These are phyloP conservation scores for Cottus gobio DNA, from an alignment of 2,113 vertebrate species.

Conservation along the genomic window DNA sequence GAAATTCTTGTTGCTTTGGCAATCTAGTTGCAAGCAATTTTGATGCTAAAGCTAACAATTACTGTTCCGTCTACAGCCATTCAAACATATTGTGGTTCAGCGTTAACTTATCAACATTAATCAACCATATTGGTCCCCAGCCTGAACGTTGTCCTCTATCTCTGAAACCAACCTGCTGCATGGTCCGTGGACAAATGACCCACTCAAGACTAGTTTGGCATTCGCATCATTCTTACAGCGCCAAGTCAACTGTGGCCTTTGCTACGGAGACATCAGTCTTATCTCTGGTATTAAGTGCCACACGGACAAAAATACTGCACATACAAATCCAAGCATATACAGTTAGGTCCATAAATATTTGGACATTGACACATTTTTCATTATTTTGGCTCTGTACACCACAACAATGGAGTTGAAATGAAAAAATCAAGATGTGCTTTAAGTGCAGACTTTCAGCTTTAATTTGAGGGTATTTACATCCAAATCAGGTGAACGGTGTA, in stretches of 20 bases:
- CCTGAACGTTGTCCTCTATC: neutral
- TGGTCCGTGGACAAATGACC: neutral
- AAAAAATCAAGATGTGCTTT: no score
- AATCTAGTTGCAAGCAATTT: neutral
- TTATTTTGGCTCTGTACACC: no score
- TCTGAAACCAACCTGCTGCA: neutral
- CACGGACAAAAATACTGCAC: neutral
- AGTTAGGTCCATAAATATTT: no score
- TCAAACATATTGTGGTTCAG: neutral
- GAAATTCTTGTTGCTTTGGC: neutral
- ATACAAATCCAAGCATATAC: neutral
- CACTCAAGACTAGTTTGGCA: constrained; percentile 15
- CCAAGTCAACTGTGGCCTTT: constrained; percentile 6
- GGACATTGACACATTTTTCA: no score
- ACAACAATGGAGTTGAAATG: no score
- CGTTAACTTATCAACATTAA: neutral
- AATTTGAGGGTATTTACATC: no score
- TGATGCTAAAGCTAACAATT: neutral
- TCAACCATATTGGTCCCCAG: neutral
- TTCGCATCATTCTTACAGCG: constrained; percentile 16
- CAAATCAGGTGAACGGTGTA: no score
- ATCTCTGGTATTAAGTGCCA: neutral
- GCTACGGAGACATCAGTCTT: neutral
- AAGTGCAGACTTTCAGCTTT: no score
- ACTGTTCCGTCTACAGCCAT: neutral